Conservation (phyloP, 2,113 vertebrate genomes). For the Cinclus mexicanus region DNA sequence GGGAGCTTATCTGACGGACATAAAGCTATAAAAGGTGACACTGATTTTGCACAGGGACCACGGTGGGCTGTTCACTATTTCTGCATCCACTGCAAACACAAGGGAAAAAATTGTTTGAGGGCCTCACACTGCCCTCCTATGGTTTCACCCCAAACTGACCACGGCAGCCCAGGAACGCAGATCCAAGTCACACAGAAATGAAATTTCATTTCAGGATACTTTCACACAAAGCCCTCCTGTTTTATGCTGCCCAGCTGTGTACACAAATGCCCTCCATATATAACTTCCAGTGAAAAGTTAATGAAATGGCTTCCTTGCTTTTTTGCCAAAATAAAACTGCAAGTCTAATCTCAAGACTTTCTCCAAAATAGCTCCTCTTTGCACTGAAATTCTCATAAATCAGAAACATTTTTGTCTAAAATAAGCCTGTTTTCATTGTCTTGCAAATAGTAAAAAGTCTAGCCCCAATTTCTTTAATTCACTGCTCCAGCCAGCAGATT, state of each 20-base stretch:
- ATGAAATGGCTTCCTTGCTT: conserved; percentile 59
- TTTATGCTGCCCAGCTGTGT: conserved; percentile 68
- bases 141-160: neutral
- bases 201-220: conserved; percentile 59
- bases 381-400: conserved; percentile 49
- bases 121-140: conserved; percentile 18
- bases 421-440: conserved; percentile 51
- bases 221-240: conserved; percentile 64
- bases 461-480: conserved; percentile 34
- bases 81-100: neutral
- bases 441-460: conserved; percentile 33
- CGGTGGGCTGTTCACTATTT: neutral
- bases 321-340: conserved; percentile 45
- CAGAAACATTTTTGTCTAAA: conserved; percentile 50
- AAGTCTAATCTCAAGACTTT: conserved; percentile 56
- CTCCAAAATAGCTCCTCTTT: conserved; percentile 50
- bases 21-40: conserved; percentile 16
- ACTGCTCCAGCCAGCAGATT: conserved; percentile 17
- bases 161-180: neutral
- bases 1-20: neutral
- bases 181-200: neutral
- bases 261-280: conserved; percentile 62
- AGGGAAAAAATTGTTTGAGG: neutral
- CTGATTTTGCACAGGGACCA: conserved; percentile 28
- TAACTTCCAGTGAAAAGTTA: conserved; percentile 66